A percentile compares a stretch with the other conserved stretches of the same genome.
Conservation (phyloP, 2,113 vertebrate species). For the Nannobrachium achirus region DNA sequence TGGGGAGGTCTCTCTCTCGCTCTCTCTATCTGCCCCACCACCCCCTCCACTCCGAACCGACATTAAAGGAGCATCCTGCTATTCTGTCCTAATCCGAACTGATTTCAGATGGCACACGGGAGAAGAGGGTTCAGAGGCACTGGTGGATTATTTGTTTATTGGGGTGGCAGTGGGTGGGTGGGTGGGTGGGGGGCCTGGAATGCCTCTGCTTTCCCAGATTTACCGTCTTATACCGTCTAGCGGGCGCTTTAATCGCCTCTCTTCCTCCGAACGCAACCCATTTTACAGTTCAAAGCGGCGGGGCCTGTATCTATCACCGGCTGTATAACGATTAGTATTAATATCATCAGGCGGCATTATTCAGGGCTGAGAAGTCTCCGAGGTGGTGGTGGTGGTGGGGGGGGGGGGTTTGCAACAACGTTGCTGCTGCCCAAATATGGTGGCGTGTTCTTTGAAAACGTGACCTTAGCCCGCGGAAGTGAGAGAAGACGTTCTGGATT, state of each 20-base stretch:
- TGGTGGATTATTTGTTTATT: conserved; percentile 82
- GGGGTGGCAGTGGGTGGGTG: conserved; percentile 36
- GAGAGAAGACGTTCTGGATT: conserved; percentile 37
- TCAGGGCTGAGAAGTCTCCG: conserved; percentile 70
- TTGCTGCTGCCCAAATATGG: conserved; percentile 64
- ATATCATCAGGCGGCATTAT: conserved; percentile 72
- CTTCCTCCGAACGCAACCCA: conserved; percentile 69
- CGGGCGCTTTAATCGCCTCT: conserved; percentile 68
- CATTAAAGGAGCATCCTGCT: conserved; percentile 79
- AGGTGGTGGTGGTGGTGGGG: conserved; percentile 20
- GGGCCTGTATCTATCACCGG: conserved; percentile 67
- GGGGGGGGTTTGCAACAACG: conserved; percentile 38
- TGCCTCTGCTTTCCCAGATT: conserved; percentile 73
- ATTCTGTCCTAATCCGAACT: conserved; percentile 80
- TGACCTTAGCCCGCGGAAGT: conserved; percentile 62
- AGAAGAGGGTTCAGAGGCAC: conserved; percentile 51
- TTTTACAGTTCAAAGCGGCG: conserved; percentile 81
- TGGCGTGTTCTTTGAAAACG: conserved; percentile 53
- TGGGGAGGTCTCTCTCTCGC: background rate
- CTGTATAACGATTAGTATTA: conserved; percentile 81
- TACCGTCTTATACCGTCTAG: conserved; percentile 71
- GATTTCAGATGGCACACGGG: conserved; percentile 74
- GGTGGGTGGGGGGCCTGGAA: conserved; percentile 32
- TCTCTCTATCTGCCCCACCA: conserved; percentile 1
- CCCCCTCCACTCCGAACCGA: conserved; percentile 23